phyloP scores from a whole-genome alignment of 2,113 vertebrate genomes.

The Pangasianodon gigas region DNA sequence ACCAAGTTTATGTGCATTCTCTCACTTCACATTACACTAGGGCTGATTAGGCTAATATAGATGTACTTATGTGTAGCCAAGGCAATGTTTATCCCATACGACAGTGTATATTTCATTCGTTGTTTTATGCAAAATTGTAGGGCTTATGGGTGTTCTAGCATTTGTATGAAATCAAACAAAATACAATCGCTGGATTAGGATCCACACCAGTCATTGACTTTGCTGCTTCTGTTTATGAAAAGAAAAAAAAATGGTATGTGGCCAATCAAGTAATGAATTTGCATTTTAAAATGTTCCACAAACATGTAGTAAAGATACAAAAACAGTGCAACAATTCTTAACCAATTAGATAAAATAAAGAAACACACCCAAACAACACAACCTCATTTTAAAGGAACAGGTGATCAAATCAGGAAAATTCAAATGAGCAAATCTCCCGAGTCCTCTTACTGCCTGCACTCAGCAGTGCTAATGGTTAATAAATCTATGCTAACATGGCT shows the following conservation, averaged over 20 bases:
- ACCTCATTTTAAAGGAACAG: not conserved
- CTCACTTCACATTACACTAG: not conserved
- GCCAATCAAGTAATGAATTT: no score
- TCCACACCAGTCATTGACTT: not conserved
- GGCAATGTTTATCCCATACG: not conserved
- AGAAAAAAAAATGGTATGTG: not conserved
- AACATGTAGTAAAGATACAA: not conserved
- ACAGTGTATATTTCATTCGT: not conserved
- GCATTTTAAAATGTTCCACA: not conserved
- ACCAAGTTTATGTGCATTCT: not conserved
- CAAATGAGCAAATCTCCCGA: not conserved
- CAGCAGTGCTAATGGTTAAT: conserved; percentile 15
- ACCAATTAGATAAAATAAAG: not conserved
- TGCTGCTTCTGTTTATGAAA: not conserved
- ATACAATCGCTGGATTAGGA: not conserved
- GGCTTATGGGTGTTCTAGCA: no score
- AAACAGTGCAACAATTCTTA: not conserved
- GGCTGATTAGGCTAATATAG: not conserved
- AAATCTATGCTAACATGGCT: conserved; percentile 6
- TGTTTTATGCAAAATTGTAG: not conserved
- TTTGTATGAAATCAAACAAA: not conserved
- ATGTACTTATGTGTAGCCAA: not conserved
- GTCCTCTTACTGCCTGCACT: not conserved
- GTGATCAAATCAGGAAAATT: not conserved
- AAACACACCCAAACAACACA: not conserved